These are phyloP conservation scores for Halocaridina rubra DNA, from an alignment of 2,888 invertebrate genomes.

Conservation along the genomic window DNA sequence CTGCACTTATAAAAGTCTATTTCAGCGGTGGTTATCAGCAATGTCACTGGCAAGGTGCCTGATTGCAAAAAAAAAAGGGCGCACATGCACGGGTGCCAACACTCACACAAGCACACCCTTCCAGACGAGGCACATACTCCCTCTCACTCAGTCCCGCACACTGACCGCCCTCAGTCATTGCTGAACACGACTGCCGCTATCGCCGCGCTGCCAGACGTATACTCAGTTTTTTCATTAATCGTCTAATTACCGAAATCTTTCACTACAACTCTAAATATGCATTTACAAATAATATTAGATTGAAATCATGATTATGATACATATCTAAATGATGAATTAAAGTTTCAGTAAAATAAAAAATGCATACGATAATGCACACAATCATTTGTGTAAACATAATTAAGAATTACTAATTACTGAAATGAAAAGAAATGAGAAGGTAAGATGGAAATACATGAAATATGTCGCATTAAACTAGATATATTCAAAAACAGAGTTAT, in stretches of 20 bases:
- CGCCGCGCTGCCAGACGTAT: conserved; percentile 44
- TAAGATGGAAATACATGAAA: too few species aligned
- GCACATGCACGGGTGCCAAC: conserved; percentile 58
- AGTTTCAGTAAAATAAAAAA: neutral
- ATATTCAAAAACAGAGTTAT: too few species aligned
- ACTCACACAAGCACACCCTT: conserved; percentile 61
- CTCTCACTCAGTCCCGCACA: conserved; percentile 59
- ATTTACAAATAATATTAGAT: too few species aligned
- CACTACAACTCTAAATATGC: neutral
- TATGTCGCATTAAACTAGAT: too few species aligned
- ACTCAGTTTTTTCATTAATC: neutral
- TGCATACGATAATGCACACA: neutral
- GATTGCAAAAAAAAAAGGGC: conserved; percentile 52
- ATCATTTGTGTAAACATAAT: conserved; percentile 25
- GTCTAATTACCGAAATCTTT: neutral
- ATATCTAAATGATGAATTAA: too few species aligned
- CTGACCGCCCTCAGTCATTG: conserved; percentile 41
- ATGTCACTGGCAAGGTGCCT: conserved; percentile 61
- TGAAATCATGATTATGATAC: too few species aligned
- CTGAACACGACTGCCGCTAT: conserved; percentile 37
- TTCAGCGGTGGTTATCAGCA: conserved; percentile 55
- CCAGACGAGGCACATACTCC: conserved; percentile 42
- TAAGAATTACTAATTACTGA: neutral
- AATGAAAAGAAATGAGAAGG: neutral
- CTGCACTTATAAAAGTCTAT: conserved; percentile 53